phyloP scores from a whole-genome alignment of 1,140 invertebrate genomes.

The Goniozus legneri region DNA sequence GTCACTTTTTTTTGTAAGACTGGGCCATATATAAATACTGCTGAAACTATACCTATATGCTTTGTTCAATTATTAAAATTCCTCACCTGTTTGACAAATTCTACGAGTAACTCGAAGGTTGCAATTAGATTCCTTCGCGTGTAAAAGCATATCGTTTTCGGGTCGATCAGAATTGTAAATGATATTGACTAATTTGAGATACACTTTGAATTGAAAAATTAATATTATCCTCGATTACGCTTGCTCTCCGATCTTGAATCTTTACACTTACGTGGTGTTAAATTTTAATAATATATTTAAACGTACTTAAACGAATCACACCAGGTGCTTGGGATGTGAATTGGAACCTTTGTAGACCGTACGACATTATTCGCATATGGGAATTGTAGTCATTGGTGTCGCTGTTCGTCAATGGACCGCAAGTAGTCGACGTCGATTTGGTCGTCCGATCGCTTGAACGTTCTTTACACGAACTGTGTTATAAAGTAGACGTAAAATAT shows the following conservation, averaged over 20 bases:
- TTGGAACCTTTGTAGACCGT: constrained; percentile 7
- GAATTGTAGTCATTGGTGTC: constrained; percentile 14
- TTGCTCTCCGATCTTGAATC: no score
- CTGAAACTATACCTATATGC: constrained; percentile 48
- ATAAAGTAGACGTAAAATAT: constrained; percentile 13
- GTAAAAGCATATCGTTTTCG: constrained; percentile 31
- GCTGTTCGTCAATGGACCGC: constrained; percentile 20
- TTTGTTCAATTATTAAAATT: constrained; percentile 48
- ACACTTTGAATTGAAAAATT: no score
- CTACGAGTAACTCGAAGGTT: constrained; percentile 37
- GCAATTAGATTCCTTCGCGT: constrained; percentile 30
- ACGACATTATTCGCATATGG: not conserved
- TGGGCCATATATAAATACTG: constrained; percentile 57
- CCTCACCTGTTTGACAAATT: constrained; percentile 40
- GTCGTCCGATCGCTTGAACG: constrained; percentile 20
- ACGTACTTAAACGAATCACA: not conserved
- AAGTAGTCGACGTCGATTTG: constrained; percentile 2
- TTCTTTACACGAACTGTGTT: constrained; percentile 15
- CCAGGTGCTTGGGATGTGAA: not conserved
- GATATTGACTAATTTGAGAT: no score
- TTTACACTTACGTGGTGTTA: no score
- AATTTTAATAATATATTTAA: no score
- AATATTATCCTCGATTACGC: no score
- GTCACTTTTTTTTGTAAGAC: constrained; percentile 56
- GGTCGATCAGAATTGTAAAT: no score